Conservation (phyloP, 2,797 vertebrate genomes). For the Micropoecilia bifurca region DNA sequence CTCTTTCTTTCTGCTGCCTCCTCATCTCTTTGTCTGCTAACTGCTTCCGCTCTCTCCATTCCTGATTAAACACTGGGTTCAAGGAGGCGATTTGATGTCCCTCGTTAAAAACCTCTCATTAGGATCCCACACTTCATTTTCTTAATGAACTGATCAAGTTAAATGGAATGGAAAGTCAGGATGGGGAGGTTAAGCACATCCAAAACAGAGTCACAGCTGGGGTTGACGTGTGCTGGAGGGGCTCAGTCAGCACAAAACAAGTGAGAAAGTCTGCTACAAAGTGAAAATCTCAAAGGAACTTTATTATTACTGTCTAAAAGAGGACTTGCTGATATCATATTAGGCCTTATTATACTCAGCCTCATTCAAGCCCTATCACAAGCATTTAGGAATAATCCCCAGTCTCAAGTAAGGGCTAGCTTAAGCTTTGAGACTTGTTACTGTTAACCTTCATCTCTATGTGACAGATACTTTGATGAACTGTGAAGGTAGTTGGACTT, state of each 20-base stretch:
- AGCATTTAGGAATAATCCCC: neutral
- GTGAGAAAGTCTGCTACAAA: neutral
- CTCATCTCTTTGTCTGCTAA: constrained; percentile 1
- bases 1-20: neutral
- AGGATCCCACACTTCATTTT: constrained; percentile 39
- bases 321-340: neutral
- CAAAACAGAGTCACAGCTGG: constrained; percentile 16
- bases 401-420: neutral
- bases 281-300: neutral
- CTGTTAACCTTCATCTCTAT: neutral
- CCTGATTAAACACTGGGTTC: constrained; percentile 41
- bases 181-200: constrained; percentile 30
- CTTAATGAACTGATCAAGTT: constrained; percentile 57
- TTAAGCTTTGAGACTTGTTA: neutral
- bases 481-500: neutral
- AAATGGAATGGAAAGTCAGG: constrained; percentile 52
- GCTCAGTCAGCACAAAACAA: constrained; percentile 14
- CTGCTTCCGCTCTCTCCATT: constrained; percentile 25
- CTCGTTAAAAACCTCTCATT: constrained; percentile 54
- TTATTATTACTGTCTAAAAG: neutral
- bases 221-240: neutral
- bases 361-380: neutral
- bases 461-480: neutral
- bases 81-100: constrained; percentile 43
- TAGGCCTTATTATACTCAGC: neutral